Evolutionary conservation across 1,140 invertebrate species (phyloP), one percentile per base, ranked within the genome.

Genomic region (Cecropterus lyciades): DNA sequence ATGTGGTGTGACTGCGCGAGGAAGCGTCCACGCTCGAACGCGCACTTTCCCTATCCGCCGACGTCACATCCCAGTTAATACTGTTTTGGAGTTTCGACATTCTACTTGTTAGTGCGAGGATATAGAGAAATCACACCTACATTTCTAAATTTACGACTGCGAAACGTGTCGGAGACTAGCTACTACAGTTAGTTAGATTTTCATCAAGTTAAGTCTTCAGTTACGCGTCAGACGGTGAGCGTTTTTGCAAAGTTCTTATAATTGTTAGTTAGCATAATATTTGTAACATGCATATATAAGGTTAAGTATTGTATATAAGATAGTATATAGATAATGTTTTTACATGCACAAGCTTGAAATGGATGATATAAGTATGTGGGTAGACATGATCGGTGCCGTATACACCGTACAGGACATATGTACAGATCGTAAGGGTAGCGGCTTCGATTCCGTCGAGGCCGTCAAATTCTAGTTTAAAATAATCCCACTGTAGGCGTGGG

Each of bases 401-500:
- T 51, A 75, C 82, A 85, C n/a, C 80, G 72, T 80, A 83, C 72
- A 52, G 33, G 30, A 59, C 43, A 57, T 75, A 74, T 77, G 55
- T 78, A 80, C 71, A 80, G 73, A 63, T 30, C 10, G 43, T 65
- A 68, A 69, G 79, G 80, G 80, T 80, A 76, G 76, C 65, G 72
- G 69, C 67, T 67, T 70, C 64, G 73, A 42, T 60, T 65, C 70
- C 63, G 75, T 13, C 80, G 74, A 80, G 78, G 74, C 73, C 83
- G 74, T 72, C 63, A 79, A 80, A 81, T 82, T 84, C 83, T 85
- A 82, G 82, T 85, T 87, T 84, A 87, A 89, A 89, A 89, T 89
- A 89, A 87, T 89, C 82, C 82, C 82, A 77, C 77, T 75, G 84
- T 89, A 85, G 85, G 85, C 85, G 86, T 82, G 79, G 76, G 82